Percentiles rank a stretch among this genome's conserved stretches.
Conservation (phyloP, 2,888 invertebrate genomes). For the Pteria penguin region DNA sequence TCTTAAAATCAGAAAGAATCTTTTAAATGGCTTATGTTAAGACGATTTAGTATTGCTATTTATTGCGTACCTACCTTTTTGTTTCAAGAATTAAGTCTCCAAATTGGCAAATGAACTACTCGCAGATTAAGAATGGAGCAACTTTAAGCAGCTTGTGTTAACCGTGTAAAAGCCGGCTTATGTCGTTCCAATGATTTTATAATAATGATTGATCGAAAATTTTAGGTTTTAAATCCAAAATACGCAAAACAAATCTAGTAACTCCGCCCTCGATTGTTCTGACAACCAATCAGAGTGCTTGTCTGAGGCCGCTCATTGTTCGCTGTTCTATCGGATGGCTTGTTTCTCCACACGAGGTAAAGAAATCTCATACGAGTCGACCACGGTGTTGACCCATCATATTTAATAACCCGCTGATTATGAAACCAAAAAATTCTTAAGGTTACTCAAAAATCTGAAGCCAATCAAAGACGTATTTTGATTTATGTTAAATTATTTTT, state of each 20-base stretch:
- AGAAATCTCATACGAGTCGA: not conserved
- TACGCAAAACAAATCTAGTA: constrained; percentile 10
- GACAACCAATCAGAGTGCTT: constrained; percentile 16
- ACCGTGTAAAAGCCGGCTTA: constrained; percentile 47
- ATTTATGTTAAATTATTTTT: not conserved
- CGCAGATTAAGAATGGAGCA: constrained; percentile 26
- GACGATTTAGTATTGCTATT: not conserved
- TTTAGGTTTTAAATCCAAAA: constrained; percentile 24
- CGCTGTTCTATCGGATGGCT: not conserved
- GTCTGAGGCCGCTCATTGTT: too few species aligned
- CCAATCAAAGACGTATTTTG: not conserved
- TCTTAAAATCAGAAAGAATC: not conserved
- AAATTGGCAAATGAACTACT: constrained; percentile 28
- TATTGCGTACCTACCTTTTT: constrained; percentile 22
- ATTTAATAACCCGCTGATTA: not conserved
- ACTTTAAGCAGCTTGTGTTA: constrained; percentile 37
- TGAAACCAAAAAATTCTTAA: not conserved
- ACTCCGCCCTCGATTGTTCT: constrained; percentile 3
- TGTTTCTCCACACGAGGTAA: not conserved
- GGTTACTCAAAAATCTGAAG: not conserved
- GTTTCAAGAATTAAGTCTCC: constrained; percentile 17
- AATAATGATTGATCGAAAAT: constrained; percentile 47
- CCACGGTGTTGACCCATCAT: not conserved
- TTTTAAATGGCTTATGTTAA: not conserved
- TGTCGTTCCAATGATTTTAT: constrained; percentile 40